phyloP scores from a whole-genome alignment of 2,113 vertebrate genomes.

The Syrmaticus mikado region DNA sequence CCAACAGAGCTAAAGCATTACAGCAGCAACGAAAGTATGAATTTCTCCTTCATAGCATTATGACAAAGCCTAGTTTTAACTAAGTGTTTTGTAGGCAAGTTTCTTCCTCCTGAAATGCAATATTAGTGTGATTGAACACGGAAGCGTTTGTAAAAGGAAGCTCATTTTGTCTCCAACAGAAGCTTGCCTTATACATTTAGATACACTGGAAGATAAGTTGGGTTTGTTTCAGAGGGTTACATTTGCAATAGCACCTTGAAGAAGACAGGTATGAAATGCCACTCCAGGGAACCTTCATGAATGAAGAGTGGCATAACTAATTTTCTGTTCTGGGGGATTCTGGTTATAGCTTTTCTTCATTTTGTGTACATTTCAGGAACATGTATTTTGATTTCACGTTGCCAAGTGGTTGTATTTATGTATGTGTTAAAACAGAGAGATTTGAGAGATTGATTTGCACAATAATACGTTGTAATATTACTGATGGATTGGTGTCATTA shows the following conservation, averaged over 20 bases:
- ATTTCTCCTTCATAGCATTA: neutral
- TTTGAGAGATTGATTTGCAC: neutral
- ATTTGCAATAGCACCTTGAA: neutral
- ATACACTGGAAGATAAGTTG: neutral
- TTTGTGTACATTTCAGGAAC: neutral
- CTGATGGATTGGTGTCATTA: neutral
- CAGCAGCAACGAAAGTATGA: neutral
- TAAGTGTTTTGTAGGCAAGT: neutral
- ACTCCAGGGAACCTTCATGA: neutral
- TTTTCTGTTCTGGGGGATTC: neutral
- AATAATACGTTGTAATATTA: neutral
- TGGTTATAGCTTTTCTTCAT: neutral
- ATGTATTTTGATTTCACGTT: neutral
- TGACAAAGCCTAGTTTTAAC: neutral
- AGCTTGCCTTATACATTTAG: neutral
- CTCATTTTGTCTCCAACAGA: neutral
- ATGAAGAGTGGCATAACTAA: neutral
- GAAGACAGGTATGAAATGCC: neutral
- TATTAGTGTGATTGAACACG: neutral
- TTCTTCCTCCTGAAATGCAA: neutral
- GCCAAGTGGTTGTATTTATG: neutral
- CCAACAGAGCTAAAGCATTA: neutral
- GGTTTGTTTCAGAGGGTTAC: neutral
- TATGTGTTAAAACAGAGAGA: neutral
- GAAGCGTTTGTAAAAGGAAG: neutral